Evolutionary conservation across 2,888 invertebrate genomes (phyloP).

Genomic region (Siphlonurus alternatus): DNA sequence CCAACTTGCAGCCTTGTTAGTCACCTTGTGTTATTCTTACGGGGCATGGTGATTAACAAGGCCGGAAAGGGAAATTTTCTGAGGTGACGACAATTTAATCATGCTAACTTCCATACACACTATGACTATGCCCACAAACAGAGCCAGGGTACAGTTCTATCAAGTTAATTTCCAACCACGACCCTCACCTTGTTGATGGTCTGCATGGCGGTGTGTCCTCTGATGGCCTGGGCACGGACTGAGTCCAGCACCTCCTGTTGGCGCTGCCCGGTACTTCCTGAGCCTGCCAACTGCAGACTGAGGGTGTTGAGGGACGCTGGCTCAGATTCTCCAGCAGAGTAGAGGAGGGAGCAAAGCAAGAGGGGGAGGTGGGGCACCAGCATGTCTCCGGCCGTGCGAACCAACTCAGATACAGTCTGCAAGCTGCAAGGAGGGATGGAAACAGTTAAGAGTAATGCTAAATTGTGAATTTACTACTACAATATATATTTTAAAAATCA

Average conservation of each 20-base stretch:
- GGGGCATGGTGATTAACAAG: too few species aligned
- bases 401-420: constrained; percentile 71
- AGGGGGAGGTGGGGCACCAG: constrained; percentile 65
- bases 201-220: constrained; percentile 75
- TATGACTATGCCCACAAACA: too few species aligned
- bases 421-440: constrained; percentile 34
- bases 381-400: constrained; percentile 58
- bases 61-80: too few species aligned
- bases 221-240: constrained; percentile 61
- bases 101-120: too few species aligned
- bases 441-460: not conserved
- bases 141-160: too few species aligned
- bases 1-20: not conserved
- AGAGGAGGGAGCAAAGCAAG: constrained; percentile 67
- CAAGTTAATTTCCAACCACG: too few species aligned
- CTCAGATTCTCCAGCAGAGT: constrained; percentile 76
- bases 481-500: constrained; percentile 10
- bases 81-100: too few species aligned
- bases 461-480: not conserved
- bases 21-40: too few species aligned
- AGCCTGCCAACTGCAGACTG: constrained; percentile 48
- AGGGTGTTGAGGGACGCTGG: constrained; percentile 61
- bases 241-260: constrained; percentile 63
- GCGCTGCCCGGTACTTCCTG: constrained; percentile 34
- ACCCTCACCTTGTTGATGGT: constrained; percentile 66